Conservation (phyloP, 2,888 invertebrate genomes). For the Cloeon dipterum region DNA sequence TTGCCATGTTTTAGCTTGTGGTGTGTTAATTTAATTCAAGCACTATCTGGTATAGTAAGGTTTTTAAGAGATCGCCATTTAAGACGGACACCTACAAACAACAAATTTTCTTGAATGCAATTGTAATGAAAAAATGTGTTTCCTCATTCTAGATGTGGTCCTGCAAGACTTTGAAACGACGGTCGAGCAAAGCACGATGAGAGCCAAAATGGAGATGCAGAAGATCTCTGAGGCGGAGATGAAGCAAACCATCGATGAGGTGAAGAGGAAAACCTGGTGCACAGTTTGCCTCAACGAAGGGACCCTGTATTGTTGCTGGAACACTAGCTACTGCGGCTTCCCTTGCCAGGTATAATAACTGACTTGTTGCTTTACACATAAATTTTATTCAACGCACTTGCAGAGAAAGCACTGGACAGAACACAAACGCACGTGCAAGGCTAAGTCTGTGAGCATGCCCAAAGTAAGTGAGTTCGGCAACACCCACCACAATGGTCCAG, state of each 20-base stretch:
- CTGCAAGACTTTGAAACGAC: constrained; percentile 43
- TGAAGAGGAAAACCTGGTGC: constrained; percentile 85
- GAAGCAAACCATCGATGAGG: constrained; percentile 43
- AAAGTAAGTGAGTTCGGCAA: no score
- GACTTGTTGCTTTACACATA: neutral
- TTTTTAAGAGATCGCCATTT: no score
- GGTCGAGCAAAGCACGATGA: constrained; percentile 43
- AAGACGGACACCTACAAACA: no score
- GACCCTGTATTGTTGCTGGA: constrained; percentile 89
- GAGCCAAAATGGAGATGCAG: constrained; percentile 37
- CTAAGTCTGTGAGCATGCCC: neutral
- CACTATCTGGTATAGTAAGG: no score
- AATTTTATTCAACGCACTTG: neutral
- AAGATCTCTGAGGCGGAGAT: constrained; percentile 43
- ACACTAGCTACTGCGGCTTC: constrained; percentile 81
- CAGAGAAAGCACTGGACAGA: neutral
- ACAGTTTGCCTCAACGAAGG: constrained; percentile 71
- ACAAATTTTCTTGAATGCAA: no score
- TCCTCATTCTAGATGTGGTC: no score
- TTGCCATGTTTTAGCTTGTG: no score
- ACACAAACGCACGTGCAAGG: neutral
- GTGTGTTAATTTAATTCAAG: no score
- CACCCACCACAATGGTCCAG: no score
- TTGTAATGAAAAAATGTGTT: no score
- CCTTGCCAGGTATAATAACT: constrained; percentile 59